A percentile compares a stretch with the other conserved stretches of the same genome.
Evolutionary conservation across 64 coral and sea anemone species (phyloP).

Genomic region (Dendrophyllia cribrosa): DNA sequence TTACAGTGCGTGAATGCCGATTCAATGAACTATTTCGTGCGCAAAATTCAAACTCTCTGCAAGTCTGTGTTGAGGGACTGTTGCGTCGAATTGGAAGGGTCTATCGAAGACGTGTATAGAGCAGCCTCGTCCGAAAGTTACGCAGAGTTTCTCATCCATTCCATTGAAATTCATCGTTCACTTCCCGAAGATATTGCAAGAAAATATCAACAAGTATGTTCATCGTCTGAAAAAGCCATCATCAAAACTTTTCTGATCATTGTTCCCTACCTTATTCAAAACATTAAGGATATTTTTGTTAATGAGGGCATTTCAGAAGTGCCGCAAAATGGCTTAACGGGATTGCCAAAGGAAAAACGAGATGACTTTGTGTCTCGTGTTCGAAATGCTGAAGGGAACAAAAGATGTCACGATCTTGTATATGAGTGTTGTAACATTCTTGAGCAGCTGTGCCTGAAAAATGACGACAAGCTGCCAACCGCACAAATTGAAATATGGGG

Average conservation of each 20-base stretch:
- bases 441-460: not conserved
- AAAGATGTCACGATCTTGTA: not conserved
- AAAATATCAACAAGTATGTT: slow-evolving; percentile 1
- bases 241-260: not conserved
- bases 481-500: not conserved
- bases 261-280: slow-evolving; percentile 13
- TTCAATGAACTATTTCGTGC: not conserved
- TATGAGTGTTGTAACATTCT: not conserved
- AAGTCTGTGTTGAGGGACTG: slow-evolving; percentile 19
- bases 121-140: not conserved
- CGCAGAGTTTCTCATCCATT: not conserved
- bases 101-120: not conserved
- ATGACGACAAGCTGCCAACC: not conserved
- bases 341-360: not conserved
- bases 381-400: not conserved
- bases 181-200: not conserved
- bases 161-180: not conserved
- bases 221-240: not conserved
- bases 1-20: not conserved
- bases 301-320: not conserved
- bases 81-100: slow-evolving; percentile 6
- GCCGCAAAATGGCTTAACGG: not conserved
- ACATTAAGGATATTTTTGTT: not conserved
- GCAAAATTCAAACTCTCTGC: not conserved
- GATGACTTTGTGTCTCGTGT: not conserved